phyloP scores from a whole-genome alignment of 2,113 vertebrate species.

The Okapia johnstoni region DNA sequence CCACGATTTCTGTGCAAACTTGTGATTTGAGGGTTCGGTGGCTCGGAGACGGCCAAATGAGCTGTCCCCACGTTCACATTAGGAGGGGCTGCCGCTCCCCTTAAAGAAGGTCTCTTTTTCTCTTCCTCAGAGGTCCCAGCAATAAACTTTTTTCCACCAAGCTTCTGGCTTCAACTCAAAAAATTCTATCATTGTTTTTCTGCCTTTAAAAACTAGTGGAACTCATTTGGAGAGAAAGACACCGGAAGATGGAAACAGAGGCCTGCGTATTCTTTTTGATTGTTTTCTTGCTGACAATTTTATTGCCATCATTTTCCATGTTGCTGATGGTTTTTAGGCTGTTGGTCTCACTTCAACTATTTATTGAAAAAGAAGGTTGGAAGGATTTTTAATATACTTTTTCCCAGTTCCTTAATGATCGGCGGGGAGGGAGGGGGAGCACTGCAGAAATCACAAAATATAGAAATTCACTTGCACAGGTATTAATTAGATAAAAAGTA shows the following conservation, averaged over 20 bases:
- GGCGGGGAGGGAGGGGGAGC: neutral
- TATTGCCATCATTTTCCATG: constrained; percentile 35
- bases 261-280: constrained; percentile 41
- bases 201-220: constrained; percentile 41
- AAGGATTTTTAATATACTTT: constrained; percentile 51
- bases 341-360: constrained; percentile 64
- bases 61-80: neutral
- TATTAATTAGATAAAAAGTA: neutral
- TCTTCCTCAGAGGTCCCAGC: constrained; percentile 27
- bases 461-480: neutral
- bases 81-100: neutral
- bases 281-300: constrained; percentile 10
- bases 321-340: constrained; percentile 60
- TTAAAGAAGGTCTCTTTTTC: constrained; percentile 39
- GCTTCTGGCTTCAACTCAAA: constrained; percentile 16
- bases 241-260: constrained; percentile 42
- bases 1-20: neutral
- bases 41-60: constrained; percentile 46
- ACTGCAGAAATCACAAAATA: neutral
- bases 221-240: constrained; percentile 28
- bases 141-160: constrained; percentile 28
- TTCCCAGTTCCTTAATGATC: neutral
- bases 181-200: neutral
- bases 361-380: constrained; percentile 53
- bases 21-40: constrained; percentile 22